These are phyloP conservation scores for Neodiprion virginianus DNA, from an alignment of 1,140 invertebrate genomes.

Conservation along the genomic window DNA sequence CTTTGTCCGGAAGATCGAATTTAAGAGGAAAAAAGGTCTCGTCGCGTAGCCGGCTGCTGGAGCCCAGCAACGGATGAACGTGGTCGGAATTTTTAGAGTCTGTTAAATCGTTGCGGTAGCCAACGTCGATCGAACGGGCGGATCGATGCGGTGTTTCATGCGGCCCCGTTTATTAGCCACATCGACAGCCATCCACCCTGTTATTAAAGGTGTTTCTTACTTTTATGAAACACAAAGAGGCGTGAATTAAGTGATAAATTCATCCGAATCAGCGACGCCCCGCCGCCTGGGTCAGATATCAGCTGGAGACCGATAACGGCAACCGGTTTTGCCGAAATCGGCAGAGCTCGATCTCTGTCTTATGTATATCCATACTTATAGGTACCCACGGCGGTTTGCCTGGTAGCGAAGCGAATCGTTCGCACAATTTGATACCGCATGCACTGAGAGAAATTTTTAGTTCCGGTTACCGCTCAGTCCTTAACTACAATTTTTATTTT, in stretches of 20 bases:
- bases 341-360: neutral
- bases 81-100: constrained; percentile 29
- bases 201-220: constrained; percentile 61
- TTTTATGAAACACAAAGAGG: constrained; percentile 60
- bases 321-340: neutral
- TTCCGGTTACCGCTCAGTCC: no score
- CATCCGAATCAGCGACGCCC: constrained; percentile 9
- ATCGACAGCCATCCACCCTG: constrained; percentile 39
- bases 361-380: no score
- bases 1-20: no score
- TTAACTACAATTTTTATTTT: no score
- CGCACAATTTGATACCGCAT: no score
- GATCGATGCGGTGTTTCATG: constrained; percentile 34
- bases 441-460: no score
- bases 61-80: constrained; percentile 10
- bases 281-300: neutral
- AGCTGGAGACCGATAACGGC: neutral
- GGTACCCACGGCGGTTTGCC: no score
- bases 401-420: no score
- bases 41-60: no score
- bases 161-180: constrained; percentile 40
- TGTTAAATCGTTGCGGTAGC: constrained; percentile 37
- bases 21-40: no score
- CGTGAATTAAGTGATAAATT: constrained; percentile 58
- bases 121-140: constrained; percentile 38